A percentile compares a stretch with the other conserved stretches of the same genome.
These are phyloP conservation scores for Gnatocerus cornutus DNA, from an alignment of 2,888 invertebrate species.

Conservation along the genomic window DNA sequence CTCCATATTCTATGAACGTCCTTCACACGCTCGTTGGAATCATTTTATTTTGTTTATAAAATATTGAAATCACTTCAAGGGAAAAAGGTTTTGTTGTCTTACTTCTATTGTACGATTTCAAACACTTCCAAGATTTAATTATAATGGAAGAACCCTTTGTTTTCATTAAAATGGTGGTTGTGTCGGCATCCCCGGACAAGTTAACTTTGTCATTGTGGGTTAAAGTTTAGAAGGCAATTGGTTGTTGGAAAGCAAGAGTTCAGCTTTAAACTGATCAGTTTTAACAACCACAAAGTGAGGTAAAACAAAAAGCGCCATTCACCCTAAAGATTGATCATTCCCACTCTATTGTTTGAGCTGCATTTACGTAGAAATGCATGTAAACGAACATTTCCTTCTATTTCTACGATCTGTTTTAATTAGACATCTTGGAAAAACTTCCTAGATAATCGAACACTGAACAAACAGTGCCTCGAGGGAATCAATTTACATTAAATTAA, in stretches of 20 bases:
- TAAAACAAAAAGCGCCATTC: slow-evolving; percentile 15
- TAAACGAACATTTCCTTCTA: slow-evolving; percentile 12
- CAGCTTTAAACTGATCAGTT: slow-evolving; percentile 16
- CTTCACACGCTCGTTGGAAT: background rate
- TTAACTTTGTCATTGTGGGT: slow-evolving; percentile 42
- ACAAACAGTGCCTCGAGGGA: slow-evolving; percentile 16
- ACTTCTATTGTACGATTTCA: slow-evolving; percentile 29
- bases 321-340: slow-evolving; percentile 18
- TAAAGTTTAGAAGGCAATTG: slow-evolving; percentile 37
- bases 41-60: slow-evolving; percentile 32
- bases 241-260: slow-evolving; percentile 14
- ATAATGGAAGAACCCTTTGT: slow-evolving; percentile 43
- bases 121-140: slow-evolving; percentile 35
- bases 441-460: slow-evolving; percentile 10
- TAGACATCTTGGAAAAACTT: slow-evolving; percentile 10
- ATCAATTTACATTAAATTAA: slow-evolving; percentile 33
- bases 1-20: slow-evolving; percentile 23
- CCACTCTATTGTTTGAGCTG: slow-evolving; percentile 18
- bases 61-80: background rate
- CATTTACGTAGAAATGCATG: slow-evolving; percentile 25
- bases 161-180: slow-evolving; percentile 28
- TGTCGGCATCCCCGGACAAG: slow-evolving; percentile 17
- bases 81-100: slow-evolving; percentile 4
- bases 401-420: slow-evolving; percentile 31
- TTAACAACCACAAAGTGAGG: background rate